Conservation (phyloP, 2,797 vertebrate species). For the Falco concolor region DNA sequence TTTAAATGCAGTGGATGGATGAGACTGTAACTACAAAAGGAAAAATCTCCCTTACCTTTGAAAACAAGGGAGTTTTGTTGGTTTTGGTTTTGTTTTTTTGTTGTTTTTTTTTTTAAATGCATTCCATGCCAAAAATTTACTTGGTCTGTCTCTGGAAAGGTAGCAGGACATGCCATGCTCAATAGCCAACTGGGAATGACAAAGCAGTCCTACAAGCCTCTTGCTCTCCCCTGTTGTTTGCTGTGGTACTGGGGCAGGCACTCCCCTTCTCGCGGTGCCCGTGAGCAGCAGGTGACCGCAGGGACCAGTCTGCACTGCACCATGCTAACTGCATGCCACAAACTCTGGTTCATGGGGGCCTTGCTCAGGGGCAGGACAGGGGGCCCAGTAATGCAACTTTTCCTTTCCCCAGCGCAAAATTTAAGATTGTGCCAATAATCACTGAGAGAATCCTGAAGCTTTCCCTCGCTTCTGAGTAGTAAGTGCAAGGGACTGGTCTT, state of each 20-base stretch:
- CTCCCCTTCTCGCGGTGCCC: no score
- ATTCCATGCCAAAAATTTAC: neutral
- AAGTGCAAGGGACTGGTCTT: neutral
- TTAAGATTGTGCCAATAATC: neutral
- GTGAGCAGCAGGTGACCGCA: neutral
- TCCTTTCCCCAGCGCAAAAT: neutral
- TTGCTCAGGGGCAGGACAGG: neutral
- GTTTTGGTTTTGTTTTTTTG: no score
- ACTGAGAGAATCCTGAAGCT: neutral
- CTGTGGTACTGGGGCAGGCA: neutral
- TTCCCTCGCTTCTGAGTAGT: neutral
- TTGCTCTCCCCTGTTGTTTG: rapidly evolving
- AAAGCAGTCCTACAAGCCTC: neutral
- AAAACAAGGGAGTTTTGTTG: neutral
- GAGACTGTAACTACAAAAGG: neutral
- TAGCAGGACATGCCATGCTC: neutral
- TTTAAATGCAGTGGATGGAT: neutral
- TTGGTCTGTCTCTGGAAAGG: neutral
- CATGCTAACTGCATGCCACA: rapidly evolving
- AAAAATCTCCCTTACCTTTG: neutral
- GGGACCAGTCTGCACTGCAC: neutral
- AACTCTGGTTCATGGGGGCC: neutral
- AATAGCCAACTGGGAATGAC: neutral
- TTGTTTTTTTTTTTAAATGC: neutral
- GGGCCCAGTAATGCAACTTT: neutral